Percentiles rank a stretch among this genome's conserved stretches.
Conservation (phyloP, 2,888 invertebrate genomes). For the Chrysolina haemoptera region DNA sequence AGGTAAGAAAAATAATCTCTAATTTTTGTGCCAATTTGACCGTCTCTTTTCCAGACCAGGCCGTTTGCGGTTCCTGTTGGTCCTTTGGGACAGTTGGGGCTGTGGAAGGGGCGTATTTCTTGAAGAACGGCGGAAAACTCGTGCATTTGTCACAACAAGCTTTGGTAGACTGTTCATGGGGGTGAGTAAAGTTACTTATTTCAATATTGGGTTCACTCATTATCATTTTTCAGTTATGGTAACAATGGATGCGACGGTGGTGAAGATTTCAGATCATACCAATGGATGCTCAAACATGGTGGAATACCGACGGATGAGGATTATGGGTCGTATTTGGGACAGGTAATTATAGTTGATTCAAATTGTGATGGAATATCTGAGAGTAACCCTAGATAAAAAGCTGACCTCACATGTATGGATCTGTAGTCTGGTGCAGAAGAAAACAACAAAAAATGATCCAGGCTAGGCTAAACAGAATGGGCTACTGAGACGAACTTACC, state of each 20-base stretch:
- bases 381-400: no score
- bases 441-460: no score
- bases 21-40: no score
- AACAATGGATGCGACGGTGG: constrained; percentile 98
- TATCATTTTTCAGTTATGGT: constrained; percentile 75
- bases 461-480: no score
- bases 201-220: background rate
- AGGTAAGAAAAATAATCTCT: no score
- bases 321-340: constrained; percentile 93
- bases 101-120: constrained; percentile 92
- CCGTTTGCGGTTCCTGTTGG: constrained; percentile 98
- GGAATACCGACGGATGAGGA: constrained; percentile 91
- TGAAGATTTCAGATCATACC: constrained; percentile 93
- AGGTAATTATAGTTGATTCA: constrained; percentile 72
- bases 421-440: no score
- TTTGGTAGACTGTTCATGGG: constrained; percentile 96
- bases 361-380: background rate
- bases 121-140: constrained; percentile 85
- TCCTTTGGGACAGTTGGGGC: constrained; percentile 95
- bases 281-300: constrained; percentile 92
- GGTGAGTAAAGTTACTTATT: constrained; percentile 67
- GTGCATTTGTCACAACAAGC: constrained; percentile 93
- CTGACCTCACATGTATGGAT: no score
- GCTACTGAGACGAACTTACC: no score
- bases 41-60: constrained; percentile 81